Evolutionary conservation across 2,113 vertebrate genomes (phyloP).

Genomic region (Echinops telfairi): DNA sequence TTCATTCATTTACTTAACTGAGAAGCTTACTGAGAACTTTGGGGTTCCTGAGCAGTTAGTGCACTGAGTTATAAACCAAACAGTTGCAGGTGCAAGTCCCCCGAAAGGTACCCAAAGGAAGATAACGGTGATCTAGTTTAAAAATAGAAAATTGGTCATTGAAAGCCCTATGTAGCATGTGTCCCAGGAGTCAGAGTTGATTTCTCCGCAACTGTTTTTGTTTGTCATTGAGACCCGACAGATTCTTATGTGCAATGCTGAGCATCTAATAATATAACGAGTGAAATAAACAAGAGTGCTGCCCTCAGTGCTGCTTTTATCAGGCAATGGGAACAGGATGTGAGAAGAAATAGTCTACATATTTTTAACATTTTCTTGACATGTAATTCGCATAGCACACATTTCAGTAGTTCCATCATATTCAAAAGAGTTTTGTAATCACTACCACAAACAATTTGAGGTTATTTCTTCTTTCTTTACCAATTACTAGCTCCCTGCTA

Average conservation of each 20-base stretch:
- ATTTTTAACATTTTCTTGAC: neutral
- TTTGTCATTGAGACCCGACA: neutral
- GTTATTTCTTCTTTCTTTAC: no score
- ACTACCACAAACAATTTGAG: no score
- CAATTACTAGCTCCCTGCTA: no score
- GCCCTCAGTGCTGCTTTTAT: accelerated
- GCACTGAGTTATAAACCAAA: neutral
- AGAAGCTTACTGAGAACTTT: neutral
- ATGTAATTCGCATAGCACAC: no score
- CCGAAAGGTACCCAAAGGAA: neutral
- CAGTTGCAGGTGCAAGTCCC: neutral
- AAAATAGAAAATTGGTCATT: neutral
- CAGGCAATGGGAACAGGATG: accelerated
- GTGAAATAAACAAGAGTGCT: neutral
- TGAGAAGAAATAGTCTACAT: neutral
- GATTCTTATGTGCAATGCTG: neutral
- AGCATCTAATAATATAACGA: neutral
- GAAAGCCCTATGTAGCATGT: neutral
- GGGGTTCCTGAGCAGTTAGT: neutral
- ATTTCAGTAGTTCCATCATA: no score
- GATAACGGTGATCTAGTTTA: accelerated
- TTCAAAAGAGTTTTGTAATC: no score
- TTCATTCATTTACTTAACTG: neutral
- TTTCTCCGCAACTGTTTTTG: neutral
- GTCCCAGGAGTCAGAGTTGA: neutral